Evolutionary conservation across 2,888 invertebrate species (phyloP).

Genomic region (Melikaiella ostensackeni): DNA sequence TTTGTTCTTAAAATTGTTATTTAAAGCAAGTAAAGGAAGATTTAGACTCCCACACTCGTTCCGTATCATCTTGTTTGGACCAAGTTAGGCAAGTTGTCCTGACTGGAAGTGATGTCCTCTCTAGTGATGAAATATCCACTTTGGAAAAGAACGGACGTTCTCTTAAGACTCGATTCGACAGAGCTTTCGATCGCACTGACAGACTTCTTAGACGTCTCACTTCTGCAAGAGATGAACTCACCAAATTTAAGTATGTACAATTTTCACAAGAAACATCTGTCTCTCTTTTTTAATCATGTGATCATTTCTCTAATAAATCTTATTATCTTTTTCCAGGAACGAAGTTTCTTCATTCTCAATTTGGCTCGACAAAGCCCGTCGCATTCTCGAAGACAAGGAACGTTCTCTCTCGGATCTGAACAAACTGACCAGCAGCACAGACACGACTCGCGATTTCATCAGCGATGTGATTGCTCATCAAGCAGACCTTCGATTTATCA

Average conservation of each 20-base stretch:
- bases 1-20: conserved; percentile 44
- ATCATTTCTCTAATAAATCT: conserved; percentile 53
- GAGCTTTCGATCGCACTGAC: conserved; percentile 88
- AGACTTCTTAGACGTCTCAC: conserved; percentile 87
- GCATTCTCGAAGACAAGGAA: conserved; percentile 91
- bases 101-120: conserved; percentile 94
- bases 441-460: conserved; percentile 92
- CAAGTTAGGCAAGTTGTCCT: conserved; percentile 93
- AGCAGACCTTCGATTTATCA: conserved; percentile 96
- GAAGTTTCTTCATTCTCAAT: conserved; percentile 89
- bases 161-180: conserved; percentile 89
- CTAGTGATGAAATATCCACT: conserved; percentile 92
- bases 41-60: conserved; percentile 90
- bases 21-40: conserved; percentile 92
- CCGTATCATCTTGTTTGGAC: conserved; percentile 91
- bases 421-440: conserved; percentile 84
- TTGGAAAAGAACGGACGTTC: conserved; percentile 92
- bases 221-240: conserved; percentile 91
- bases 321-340: conserved; percentile 77
- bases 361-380: conserved; percentile 91
- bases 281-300: neutral
- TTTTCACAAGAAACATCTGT: neutral
- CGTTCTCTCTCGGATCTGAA: conserved; percentile 87
- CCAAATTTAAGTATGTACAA: conserved; percentile 84
- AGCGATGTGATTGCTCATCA: conserved; percentile 97